Percentiles rank a stretch among this genome's conserved stretches.
phyloP scores from a whole-genome alignment of 2,888 invertebrate genomes.

The Leistus spinibarbis region DNA sequence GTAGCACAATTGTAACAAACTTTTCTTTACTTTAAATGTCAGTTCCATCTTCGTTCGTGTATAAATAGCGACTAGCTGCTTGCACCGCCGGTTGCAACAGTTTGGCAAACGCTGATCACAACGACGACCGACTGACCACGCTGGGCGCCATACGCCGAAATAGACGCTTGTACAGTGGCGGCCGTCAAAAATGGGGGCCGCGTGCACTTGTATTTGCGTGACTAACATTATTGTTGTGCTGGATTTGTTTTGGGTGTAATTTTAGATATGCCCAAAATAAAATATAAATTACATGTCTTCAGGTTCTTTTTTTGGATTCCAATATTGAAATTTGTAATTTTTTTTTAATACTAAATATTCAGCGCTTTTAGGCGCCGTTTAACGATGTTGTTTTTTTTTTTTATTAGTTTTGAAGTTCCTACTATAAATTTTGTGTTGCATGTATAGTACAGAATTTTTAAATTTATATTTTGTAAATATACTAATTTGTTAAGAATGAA shows the following conservation, averaged over 20 bases:
- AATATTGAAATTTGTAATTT: background rate
- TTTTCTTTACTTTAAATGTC: background rate
- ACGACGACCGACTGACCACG: slow-evolving; percentile 17
- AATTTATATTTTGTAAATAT: background rate
- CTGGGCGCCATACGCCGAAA: slow-evolving; percentile 27
- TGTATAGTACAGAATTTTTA: background rate
- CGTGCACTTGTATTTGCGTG: background rate
- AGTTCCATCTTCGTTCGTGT: background rate
- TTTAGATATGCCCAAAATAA: background rate
- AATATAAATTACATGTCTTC: background rate
- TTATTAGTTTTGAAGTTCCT: background rate
- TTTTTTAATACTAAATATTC: background rate
- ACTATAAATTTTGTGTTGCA: background rate
- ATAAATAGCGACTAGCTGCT: background rate
- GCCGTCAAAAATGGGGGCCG: slow-evolving; percentile 2
- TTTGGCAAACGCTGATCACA: slow-evolving; percentile 25
- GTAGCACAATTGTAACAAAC: background rate
- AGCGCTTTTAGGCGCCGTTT: background rate
- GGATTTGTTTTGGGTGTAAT: background rate
- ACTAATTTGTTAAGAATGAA: background rate
- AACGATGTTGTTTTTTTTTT: background rate
- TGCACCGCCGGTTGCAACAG: background rate
- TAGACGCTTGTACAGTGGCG: slow-evolving; percentile 27
- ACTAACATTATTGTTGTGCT: slow-evolving; percentile 2
- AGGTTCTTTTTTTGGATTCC: background rate